Percentiles rank a stretch among this genome's conserved stretches.
Evolutionary conservation across 1,140 invertebrate genomes (phyloP).

Genomic region (Neotoxoptera formosana): DNA sequence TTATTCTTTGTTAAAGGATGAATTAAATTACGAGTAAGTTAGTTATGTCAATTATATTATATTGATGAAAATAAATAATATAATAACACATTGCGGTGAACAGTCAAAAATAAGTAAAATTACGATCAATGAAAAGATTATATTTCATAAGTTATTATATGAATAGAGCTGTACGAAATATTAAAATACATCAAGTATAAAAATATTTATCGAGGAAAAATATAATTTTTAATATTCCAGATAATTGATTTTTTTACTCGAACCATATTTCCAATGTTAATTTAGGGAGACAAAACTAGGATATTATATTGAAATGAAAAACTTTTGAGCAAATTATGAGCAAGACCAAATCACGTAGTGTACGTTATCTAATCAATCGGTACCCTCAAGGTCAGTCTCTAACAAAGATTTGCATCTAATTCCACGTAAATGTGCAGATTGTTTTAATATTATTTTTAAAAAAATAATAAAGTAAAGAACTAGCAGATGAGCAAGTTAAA

Average conservation of each 20-base stretch:
- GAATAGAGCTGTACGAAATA: no score
- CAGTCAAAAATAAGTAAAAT: not conserved
- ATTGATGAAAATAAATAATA: conserved; percentile 34
- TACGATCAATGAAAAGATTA: not conserved
- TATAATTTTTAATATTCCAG: not conserved
- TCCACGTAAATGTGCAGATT: not conserved
- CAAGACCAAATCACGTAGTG: not conserved
- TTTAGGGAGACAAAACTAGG: not conserved
- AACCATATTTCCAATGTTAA: not conserved
- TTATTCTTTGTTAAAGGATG: not conserved
- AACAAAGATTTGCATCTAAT: not conserved
- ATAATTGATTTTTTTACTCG: not conserved
- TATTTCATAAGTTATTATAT: not conserved
- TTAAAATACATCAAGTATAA: not conserved
- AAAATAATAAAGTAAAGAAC: not conserved
- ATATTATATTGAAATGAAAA: not conserved
- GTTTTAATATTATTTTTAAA: not conserved
- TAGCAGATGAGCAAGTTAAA: not conserved
- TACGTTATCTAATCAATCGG: conserved; percentile 30
- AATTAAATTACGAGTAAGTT: not conserved
- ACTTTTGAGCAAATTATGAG: not conserved
- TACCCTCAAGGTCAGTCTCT: conserved; percentile 25
- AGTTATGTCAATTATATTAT: not conserved
- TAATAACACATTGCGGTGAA: not conserved
- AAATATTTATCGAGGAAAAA: not conserved